These are phyloP conservation scores for Chinchilla lanigera DNA, from an alignment of 2,113 vertebrate genomes.

Conservation along the genomic window DNA sequence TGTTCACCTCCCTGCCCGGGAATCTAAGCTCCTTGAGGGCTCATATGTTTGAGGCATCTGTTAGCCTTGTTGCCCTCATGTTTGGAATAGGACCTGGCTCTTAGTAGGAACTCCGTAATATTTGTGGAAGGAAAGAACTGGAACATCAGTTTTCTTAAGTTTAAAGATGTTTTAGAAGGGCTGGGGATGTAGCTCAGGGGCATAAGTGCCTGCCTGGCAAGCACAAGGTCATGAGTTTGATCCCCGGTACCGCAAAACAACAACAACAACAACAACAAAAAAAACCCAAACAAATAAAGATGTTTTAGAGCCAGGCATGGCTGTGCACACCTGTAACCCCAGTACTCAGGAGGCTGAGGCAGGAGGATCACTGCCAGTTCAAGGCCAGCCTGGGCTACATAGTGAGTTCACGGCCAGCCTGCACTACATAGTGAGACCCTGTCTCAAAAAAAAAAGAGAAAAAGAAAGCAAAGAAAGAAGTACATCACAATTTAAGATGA, in stretches of 20 bases:
- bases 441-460: not conserved
- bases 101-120: not conserved
- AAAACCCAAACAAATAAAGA: no score
- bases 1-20: not conserved
- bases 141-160: not conserved
- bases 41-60: not conserved
- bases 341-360: not conserved
- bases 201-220: no score
- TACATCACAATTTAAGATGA: no score
- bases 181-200: no score
- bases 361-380: not conserved
- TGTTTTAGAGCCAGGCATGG: not conserved
- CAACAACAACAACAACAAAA: no score
- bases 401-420: not conserved
- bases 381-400: not conserved
- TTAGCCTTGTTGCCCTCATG: not conserved
- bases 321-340: not conserved
- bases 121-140: not conserved
- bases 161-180: not conserved
- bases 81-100: not conserved
- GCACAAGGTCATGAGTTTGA: no score
- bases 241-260: no score
- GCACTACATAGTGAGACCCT: not conserved
- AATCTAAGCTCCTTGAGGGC: not conserved
- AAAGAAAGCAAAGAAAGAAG: not conserved